A percentile compares a stretch with the other conserved stretches of the same genome.
Evolutionary conservation across 2,113 vertebrate genomes (phyloP).

Genomic region (Perca flavescens): DNA sequence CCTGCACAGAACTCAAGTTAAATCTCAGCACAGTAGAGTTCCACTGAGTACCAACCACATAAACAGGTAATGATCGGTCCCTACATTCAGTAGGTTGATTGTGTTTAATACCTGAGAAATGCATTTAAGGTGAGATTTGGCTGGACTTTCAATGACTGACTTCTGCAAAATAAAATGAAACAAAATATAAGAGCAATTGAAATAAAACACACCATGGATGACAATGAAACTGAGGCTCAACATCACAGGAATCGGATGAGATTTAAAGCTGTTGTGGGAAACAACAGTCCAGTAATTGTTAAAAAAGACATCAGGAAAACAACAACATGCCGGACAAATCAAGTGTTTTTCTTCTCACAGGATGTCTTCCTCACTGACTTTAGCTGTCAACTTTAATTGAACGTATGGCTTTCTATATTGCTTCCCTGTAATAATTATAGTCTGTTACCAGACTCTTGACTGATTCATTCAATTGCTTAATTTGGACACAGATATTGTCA

Average conservation of each 20-base stretch:
- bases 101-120: slow-evolving; percentile 90
- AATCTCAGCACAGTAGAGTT: slow-evolving; percentile 9
- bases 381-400: slow-evolving; percentile 27
- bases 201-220: slow-evolving; percentile 25
- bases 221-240: background rate
- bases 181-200: slow-evolving; percentile 31
- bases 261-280: background rate
- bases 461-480: slow-evolving; percentile 24
- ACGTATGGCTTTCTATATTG: slow-evolving; percentile 10
- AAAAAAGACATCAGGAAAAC: slow-evolving; percentile 12
- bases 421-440: slow-evolving; percentile 6
- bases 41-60: background rate
- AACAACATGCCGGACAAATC: slow-evolving; percentile 22
- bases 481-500: slow-evolving; percentile 35
- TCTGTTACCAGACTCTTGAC: slow-evolving; percentile 8
- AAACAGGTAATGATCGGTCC: background rate
- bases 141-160: slow-evolving; percentile 90
- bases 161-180: slow-evolving; percentile 93
- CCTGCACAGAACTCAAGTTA: slow-evolving; percentile 76
- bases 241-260: background rate
- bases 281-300: slow-evolving; percentile 1
- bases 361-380: slow-evolving; percentile 18
- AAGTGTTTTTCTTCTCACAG: slow-evolving; percentile 23
- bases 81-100: slow-evolving; percentile 48
- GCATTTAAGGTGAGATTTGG: slow-evolving; percentile 89